These are phyloP conservation scores for Zygothrica quintamaculata DNA, from an alignment of 2,888 invertebrate species.

Conservation along the genomic window DNA sequence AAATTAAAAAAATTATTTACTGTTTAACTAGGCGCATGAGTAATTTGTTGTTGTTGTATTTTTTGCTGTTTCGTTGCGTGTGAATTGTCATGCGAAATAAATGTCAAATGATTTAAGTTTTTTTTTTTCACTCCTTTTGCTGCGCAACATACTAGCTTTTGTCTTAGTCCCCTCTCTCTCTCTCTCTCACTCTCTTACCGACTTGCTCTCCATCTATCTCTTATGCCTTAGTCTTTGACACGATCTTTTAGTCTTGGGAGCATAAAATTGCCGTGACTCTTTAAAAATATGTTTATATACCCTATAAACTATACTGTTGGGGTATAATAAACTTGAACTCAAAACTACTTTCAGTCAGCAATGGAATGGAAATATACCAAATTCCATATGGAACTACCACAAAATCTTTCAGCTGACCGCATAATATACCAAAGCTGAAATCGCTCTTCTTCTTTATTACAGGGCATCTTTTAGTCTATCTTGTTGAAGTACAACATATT, in stretches of 20 bases:
- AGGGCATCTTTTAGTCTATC: not conserved
- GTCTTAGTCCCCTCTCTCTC: not conserved
- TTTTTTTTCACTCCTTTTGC: constrained; percentile 24
- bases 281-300: constrained; percentile 39
- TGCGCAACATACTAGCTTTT: too few species aligned
- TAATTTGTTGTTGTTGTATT: constrained; percentile 22
- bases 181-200: constrained; percentile 8
- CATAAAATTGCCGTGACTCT: constrained; percentile 62
- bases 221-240: not conserved
- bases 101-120: constrained; percentile 52
- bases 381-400: too few species aligned
- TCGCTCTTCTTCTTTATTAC: too few species aligned
- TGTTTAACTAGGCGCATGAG: constrained; percentile 68
- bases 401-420: too few species aligned
- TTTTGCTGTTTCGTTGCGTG: constrained; percentile 30
- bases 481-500: not conserved
- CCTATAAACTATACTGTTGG: not conserved
- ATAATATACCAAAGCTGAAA: too few species aligned
- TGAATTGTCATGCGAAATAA: constrained; percentile 75
- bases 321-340: too few species aligned
- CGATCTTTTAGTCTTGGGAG: constrained; percentile 22
- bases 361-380: too few species aligned
- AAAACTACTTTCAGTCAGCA: too few species aligned
- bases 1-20: constrained; percentile 49
- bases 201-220: too few species aligned